Base-by-base conservation (phyloP, 2,888 invertebrate genomes). In the Morpho deidamia region DNA sequence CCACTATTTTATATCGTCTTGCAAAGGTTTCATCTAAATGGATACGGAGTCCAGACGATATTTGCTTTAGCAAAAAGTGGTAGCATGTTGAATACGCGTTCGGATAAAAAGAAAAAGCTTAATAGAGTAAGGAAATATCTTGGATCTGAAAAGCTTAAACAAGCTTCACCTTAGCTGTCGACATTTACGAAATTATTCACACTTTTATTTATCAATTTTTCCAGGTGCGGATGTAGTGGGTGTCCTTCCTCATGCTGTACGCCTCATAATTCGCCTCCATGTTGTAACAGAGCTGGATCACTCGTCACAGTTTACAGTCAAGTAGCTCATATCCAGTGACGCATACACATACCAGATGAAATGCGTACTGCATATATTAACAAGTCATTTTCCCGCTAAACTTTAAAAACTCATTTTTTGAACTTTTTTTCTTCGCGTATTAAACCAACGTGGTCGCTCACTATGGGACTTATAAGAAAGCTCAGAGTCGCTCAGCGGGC, bases 271-370 rank as follows among this genome's bases (percentile, higher is more conserved):
- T 38, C 56, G 33, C 11, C 64, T 1, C 56, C 68, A 2, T 68
- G 75, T 53, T 72, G 75, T 65, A 69, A 71, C 49, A 68, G 73
- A 33, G 56, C 57, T 43, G 82, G 84, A 60, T 87, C 89, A 7
- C 78, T 86, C 71, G 80, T 89, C 81, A 89, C 88, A 74, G 86
- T 89, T 71, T 89, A 89, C 88, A 89, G 89, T 89, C 86, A 89
- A 89, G 89, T 89, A 88, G 87, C 88, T 70, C 79, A 87, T 77
- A 87, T 87, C 79, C 84, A 84, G 81, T 87, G 85, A 88, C 64
- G 64, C 65, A 58, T 43, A 34, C 41, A 47, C 12, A 41, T 11
- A 5, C 42, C 11, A 45, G 48, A 45, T 33, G 38, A 14, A n/a
- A n/a, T 23, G 42, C 41, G 7, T 14, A 11, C 42, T 42, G 34